phyloP scores from a whole-genome alignment of 2,113 vertebrate genomes.

The Bagarius yarrelli region DNA sequence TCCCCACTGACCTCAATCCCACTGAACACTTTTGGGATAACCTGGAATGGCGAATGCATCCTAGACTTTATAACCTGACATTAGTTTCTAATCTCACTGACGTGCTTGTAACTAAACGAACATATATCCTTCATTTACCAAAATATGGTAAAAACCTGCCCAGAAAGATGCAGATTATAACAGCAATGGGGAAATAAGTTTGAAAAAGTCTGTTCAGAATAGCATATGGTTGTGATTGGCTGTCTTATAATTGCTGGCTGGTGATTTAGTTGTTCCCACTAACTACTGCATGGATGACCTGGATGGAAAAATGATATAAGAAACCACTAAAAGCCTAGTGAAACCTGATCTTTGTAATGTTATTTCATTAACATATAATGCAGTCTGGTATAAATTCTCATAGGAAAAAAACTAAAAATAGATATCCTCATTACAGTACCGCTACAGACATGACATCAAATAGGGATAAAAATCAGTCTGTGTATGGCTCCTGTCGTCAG shows the following conservation, averaged over 20 bases:
- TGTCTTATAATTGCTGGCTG: not conserved
- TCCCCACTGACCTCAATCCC: too few relatives aligned
- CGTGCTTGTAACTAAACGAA: too few relatives aligned
- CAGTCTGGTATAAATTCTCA: slow-evolving; percentile 1
- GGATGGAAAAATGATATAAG: slow-evolving; percentile 1
- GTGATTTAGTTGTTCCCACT: not conserved
- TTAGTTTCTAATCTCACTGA: too few relatives aligned
- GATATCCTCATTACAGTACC: not conserved
- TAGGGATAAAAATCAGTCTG: not conserved
- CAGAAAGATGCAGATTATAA: too few relatives aligned
- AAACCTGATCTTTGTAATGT: not conserved
- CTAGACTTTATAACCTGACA: too few relatives aligned
- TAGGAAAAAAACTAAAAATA: not conserved
- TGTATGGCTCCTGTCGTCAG: not conserved
- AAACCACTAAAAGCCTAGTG: slow-evolving; percentile 4
- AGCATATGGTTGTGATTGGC: not conserved
- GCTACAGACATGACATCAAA: not conserved
- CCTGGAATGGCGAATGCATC: too few relatives aligned
- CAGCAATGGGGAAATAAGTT: too few relatives aligned
- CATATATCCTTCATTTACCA: too few relatives aligned
- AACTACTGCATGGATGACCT: not conserved
- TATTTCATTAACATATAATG: not conserved
- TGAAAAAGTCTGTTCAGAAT: too few relatives aligned
- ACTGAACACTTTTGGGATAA: too few relatives aligned
- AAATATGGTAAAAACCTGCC: too few relatives aligned